Evolutionary conservation across 2,888 invertebrate species (phyloP).

Genomic region (Macrosoma leucophasiata): DNA sequence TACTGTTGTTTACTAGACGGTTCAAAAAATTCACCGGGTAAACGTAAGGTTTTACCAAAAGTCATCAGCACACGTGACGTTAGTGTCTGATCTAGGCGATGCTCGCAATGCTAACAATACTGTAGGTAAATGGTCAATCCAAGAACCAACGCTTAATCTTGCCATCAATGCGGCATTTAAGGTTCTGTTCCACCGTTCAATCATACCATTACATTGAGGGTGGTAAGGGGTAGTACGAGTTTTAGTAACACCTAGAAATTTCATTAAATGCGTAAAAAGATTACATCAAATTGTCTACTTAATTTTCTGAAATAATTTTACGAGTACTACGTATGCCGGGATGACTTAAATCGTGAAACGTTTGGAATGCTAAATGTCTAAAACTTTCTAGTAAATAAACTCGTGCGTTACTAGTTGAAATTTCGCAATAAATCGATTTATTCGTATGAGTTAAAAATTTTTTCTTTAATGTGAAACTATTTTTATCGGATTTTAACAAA

Average conservation of each 20-base stretch:
- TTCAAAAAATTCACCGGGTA: constrained; percentile 20
- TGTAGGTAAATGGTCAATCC: constrained; percentile 33
- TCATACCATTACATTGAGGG: too few relatives aligned
- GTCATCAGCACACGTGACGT: constrained; percentile 19
- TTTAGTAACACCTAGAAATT: background rate
- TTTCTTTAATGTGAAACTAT: background rate
- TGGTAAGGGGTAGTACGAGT: too few relatives aligned
- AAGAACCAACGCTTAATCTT: constrained; percentile 2
- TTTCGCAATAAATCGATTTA: background rate
- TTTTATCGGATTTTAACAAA: background rate
- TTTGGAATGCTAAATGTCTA: constrained; percentile 3
- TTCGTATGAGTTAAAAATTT: background rate
- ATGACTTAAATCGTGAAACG: constrained; percentile 8
- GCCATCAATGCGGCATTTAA: constrained; percentile 14
- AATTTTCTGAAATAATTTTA: background rate
- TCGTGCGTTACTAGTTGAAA: background rate
- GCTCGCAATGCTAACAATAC: constrained; percentile 29
- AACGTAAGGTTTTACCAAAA: constrained; percentile 17
- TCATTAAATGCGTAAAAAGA: background rate
- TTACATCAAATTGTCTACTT: background rate
- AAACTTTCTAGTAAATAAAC: constrained; percentile 3
- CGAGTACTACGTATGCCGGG: constrained; percentile 5
- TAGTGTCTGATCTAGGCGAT: constrained; percentile 11
- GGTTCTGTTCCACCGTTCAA: too few relatives aligned
- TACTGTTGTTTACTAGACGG: background rate